A percentile compares a stretch with the other conserved stretches of the same genome.
These are phyloP conservation scores for Drosophila monieri DNA, from an alignment of 2,888 invertebrate genomes.

Conservation along the genomic window DNA sequence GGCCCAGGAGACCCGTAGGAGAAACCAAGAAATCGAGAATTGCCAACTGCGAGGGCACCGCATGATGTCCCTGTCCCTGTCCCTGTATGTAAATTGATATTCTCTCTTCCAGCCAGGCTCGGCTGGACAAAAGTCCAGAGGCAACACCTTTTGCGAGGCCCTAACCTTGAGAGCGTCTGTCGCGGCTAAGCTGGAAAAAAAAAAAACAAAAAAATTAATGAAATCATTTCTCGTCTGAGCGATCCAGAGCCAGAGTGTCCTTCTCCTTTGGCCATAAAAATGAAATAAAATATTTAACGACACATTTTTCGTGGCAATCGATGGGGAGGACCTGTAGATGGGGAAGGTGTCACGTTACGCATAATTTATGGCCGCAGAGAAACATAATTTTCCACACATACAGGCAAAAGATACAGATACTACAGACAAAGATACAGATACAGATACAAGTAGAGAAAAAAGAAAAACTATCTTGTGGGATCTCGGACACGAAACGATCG, in stretches of 20 bases:
- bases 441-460: slow-evolving; percentile 12
- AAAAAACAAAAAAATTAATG: slow-evolving; percentile 61
- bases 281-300: slow-evolving; percentile 74
- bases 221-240: slow-evolving; percentile 64
- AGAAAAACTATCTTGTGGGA: slow-evolving; percentile 37
- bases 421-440: neutral
- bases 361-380: slow-evolving; percentile 79
- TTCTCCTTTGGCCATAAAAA: slow-evolving; percentile 43
- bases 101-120: slow-evolving; percentile 36
- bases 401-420: slow-evolving; percentile 11
- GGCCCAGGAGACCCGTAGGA: slow-evolving; percentile 39
- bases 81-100: slow-evolving; percentile 76
- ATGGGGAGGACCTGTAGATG: slow-evolving; percentile 59
- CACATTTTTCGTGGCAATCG: slow-evolving; percentile 30
- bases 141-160: slow-evolving; percentile 66
- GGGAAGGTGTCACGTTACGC: slow-evolving; percentile 83
- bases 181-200: slow-evolving; percentile 44
- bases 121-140: slow-evolving; percentile 17
- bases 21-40: slow-evolving; percentile 20
- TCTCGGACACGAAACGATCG: slow-evolving; percentile 51
- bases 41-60: slow-evolving; percentile 37
- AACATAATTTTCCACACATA: slow-evolving; percentile 63
- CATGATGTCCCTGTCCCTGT: slow-evolving; percentile 69
- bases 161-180: slow-evolving; percentile 73
- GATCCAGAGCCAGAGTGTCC: slow-evolving; percentile 20